These are phyloP conservation scores for Periophthalmus magnuspinnatus DNA, from an alignment of 2,797 vertebrate species.

Conservation along the genomic window DNA sequence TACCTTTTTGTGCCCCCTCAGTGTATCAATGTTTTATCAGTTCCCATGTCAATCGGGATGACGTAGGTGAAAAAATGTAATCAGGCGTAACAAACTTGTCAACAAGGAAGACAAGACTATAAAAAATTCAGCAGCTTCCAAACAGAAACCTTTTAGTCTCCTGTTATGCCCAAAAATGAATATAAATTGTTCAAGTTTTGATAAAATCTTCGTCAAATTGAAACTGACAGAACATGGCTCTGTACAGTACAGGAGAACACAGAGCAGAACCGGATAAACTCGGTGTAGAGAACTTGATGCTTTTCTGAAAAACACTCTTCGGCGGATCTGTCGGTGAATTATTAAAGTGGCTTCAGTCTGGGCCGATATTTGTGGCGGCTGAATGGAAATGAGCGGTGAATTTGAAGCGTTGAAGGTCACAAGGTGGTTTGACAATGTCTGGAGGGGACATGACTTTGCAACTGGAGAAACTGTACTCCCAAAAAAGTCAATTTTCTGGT, in stretches of 20 bases:
- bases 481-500: background rate
- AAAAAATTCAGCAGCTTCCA: background rate
- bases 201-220: background rate
- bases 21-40: background rate
- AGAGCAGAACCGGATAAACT: background rate
- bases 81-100: background rate
- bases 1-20: background rate
- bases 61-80: background rate
- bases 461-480: no score
- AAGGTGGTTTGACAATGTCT: background rate
- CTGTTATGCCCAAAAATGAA: background rate
- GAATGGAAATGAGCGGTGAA: background rate
- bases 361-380: background rate
- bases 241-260: background rate
- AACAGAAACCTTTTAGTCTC: background rate
- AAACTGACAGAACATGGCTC: background rate
- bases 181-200: background rate
- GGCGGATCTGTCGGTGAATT: constrained; percentile 28
- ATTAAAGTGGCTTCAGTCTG: constrained; percentile 24
- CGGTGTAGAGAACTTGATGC: background rate
- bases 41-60: background rate
- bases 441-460: background rate
- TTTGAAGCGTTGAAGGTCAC: background rate
- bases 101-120: background rate
- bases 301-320: constrained; percentile 9